Percentiles rank a stretch among this genome's conserved stretches.
Evolutionary conservation across 2,113 vertebrate species (phyloP).

Genomic region (Corythaixoides concolor): DNA sequence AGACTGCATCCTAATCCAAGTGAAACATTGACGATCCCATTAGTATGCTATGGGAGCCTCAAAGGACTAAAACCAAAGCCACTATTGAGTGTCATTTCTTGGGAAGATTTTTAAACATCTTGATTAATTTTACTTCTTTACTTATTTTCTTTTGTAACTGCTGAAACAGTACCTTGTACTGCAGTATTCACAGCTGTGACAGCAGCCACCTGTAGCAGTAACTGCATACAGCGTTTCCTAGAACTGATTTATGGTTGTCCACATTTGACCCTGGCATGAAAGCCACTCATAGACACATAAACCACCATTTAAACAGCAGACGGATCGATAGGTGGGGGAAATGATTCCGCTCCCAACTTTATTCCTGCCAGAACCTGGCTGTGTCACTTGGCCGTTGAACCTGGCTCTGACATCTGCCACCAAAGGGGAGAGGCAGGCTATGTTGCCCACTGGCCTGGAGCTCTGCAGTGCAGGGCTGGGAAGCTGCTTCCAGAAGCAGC

Average conservation of each 20-base stretch:
- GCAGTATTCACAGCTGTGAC: neutral
- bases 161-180: neutral
- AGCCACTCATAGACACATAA: neutral
- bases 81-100: neutral
- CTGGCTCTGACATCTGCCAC: neutral
- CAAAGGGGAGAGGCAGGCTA: neutral
- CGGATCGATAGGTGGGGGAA: fast-evolving
- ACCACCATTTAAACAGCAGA: neutral
- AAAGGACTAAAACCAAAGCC: neutral
- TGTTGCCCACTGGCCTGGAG: fast-evolving
- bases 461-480: neutral
- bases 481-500: neutral
- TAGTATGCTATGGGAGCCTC: neutral
- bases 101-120: neutral
- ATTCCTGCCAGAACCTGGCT: neutral
- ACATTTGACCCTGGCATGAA: neutral
- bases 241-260: neutral
- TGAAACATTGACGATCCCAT: neutral
- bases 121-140: neutral
- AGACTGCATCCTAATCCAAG: neutral
- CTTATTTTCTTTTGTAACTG: neutral
- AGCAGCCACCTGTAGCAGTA: neutral
- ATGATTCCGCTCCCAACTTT: neutral
- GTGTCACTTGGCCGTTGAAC: neutral
- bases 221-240: neutral